phyloP scores from a whole-genome alignment of 2,113 vertebrate species.

The Xiphorhynchus elegans region DNA sequence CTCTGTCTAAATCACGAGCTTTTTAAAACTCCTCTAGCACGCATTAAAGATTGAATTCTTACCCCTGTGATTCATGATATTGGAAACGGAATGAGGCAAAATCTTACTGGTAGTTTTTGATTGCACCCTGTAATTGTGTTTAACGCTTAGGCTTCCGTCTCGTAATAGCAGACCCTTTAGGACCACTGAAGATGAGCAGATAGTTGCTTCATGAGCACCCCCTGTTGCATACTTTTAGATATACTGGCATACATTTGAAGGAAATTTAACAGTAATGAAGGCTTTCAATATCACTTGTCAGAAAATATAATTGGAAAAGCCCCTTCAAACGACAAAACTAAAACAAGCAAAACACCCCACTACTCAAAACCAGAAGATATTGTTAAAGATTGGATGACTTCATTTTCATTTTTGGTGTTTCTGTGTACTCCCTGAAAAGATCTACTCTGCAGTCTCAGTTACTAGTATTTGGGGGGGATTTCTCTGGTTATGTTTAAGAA shows the following conservation, averaged over 20 bases:
- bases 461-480: rapidly evolving
- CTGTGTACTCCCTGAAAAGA: neutral
- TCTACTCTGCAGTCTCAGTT: neutral
- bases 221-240: neutral
- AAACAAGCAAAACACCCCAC: neutral
- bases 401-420: neutral
- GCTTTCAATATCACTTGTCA: neutral
- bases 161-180: neutral
- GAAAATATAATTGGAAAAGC: neutral
- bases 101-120: neutral
- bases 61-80: neutral
- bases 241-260: neutral
- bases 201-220: neutral
- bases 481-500: neutral
- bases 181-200: neutral
- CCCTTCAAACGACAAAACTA: neutral
- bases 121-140: neutral
- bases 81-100: conserved; percentile 30
- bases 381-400: neutral
- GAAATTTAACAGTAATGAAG: neutral
- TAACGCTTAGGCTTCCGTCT: neutral
- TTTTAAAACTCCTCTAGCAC: conserved; percentile 25
- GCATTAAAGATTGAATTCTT: conserved; percentile 40
- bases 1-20: neutral
- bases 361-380: neutral